Percentiles rank a stretch among this genome's conserved stretches.
Conservation (phyloP, 1,140 invertebrate species). For the Holotrichia oblita region DNA sequence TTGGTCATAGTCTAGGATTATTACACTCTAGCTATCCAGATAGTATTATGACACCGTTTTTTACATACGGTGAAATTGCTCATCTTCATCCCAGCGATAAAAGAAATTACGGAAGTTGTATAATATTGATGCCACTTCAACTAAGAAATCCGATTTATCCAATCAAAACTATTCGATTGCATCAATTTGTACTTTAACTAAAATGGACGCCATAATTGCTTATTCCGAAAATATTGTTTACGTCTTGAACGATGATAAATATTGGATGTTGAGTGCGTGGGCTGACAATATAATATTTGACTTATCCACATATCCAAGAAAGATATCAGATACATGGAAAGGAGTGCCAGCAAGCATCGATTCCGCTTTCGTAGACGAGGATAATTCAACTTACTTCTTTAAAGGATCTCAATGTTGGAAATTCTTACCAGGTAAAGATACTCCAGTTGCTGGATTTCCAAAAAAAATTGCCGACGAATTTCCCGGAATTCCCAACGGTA, state of each 20-base stretch:
- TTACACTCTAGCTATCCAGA: constrained; percentile 84
- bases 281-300: not conserved
- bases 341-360: not conserved
- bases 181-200: not conserved
- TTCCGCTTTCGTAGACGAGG: not conserved
- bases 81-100: not conserved
- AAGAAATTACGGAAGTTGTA: not conserved
- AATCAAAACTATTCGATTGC: not conserved
- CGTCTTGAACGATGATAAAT: not conserved
- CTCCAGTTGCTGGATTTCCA: not conserved
- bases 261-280: not conserved
- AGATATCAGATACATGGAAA: not conserved
- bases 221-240: not conserved
- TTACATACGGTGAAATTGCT: not conserved
- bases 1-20: constrained; percentile 89
- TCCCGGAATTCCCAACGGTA: not conserved
- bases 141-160: not conserved
- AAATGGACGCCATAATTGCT: not conserved
- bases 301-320: not conserved
- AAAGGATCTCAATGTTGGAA: not conserved
- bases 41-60: constrained; percentile 84
- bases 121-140: not conserved
- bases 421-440: not conserved
- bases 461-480: not conserved
- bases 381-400: not conserved